Base-by-base conservation (phyloP, 1,140 invertebrate species). In the Nixonia krombeini region DNA sequence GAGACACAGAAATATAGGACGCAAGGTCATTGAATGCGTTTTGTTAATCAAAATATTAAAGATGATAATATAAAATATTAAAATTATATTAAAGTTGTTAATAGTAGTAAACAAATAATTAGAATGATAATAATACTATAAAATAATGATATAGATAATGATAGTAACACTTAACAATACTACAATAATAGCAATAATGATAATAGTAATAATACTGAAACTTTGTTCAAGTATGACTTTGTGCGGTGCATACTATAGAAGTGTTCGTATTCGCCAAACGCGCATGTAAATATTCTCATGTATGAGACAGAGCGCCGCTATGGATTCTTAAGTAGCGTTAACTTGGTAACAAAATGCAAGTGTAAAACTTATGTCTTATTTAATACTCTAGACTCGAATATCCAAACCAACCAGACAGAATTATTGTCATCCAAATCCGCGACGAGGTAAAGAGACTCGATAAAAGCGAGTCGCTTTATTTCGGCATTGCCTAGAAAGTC, bases 341-440 rank as follows among this genome's bases (percentile, higher is more conserved):
- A 53, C 38, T 45, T 44, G 44, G 49, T 62, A 69, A 75, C 56
- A 62, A 75, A 73, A 71, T 71, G 68, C 56, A 70, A 56, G 52
- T 75, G 69, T 56, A 71, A 75, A 73, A 65, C 62, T 65, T 65
- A 65, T 62, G 31, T 58, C 56, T 49, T 53, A 71, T 59, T 57
- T 68, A 70, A 64, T 72, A 42, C 63, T 55, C 70, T 47, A 74
- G 41, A 56, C 47, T 38, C 63, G 33, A 63, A 61, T 58, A 53
- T 70, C 40, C 63, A 67, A 67, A 72, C 64, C 58, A 80, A 80
- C 69, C 67, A 77, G 70, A 73, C 59, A 75, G 63, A 78, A 73
- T 81, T 80, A 82, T 81, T 81, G 77, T 82, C 79, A 59, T 73
- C 58, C 61, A 73, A 75, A 61, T 65, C 63, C 17, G 62, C 61